These are phyloP conservation scores for Trilocha varians DNA, from an alignment of 2,888 invertebrate species.

Conservation along the genomic window DNA sequence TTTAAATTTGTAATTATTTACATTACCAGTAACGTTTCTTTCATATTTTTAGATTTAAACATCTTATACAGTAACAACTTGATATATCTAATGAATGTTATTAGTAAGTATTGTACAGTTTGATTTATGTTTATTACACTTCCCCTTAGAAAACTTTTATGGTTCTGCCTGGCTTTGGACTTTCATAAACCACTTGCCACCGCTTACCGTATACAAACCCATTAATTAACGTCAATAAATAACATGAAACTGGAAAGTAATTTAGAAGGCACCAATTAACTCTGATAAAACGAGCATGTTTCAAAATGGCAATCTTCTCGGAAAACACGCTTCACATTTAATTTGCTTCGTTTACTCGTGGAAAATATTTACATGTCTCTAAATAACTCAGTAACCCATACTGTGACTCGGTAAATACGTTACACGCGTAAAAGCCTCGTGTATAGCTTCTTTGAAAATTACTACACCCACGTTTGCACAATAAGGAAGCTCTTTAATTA, in stretches of 20 bases:
- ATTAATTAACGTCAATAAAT: neutral
- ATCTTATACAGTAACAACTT: too few species aligned
- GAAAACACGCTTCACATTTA: slow-evolving; percentile 1
- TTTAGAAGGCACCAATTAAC: neutral
- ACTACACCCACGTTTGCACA: slow-evolving; percentile 12
- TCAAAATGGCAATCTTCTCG: neutral
- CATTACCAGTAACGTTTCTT: too few species aligned
- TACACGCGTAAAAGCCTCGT: slow-evolving; percentile 18
- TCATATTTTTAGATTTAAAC: too few species aligned
- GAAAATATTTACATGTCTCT: slow-evolving; percentile 12
- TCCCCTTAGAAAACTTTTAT: too few species aligned
- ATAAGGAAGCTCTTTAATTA: slow-evolving; percentile 11
- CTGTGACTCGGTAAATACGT: slow-evolving; percentile 16
- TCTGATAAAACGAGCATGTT: neutral
- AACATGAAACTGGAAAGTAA: neutral
- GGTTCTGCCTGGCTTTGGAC: too few species aligned
- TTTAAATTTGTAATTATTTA: too few species aligned
- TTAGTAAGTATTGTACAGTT: too few species aligned
- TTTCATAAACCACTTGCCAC: too few species aligned
- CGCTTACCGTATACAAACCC: too few species aligned
- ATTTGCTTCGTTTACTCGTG: slow-evolving; percentile 8
- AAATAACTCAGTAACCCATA: slow-evolving; percentile 13
- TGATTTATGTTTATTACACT: too few species aligned
- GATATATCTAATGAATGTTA: too few species aligned
- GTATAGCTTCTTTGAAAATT: slow-evolving; percentile 18